Evolutionary conservation across 2,113 vertebrate species (phyloP), one percentile per base, ranked within the genome.

Genomic region (Indri indri): DNA sequence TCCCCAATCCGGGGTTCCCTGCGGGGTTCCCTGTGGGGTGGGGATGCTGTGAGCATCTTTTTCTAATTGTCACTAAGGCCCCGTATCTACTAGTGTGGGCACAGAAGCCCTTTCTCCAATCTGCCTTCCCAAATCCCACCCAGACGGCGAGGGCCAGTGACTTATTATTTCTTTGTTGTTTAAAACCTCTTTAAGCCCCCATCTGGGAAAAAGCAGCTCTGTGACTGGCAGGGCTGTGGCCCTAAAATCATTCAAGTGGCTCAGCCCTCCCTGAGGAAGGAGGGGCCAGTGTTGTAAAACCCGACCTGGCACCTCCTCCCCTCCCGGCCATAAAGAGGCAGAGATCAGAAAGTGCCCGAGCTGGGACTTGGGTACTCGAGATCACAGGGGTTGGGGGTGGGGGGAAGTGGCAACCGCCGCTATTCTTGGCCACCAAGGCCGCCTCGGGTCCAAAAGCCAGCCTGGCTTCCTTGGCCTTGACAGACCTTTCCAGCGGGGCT

Each of bases 61-160:
- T 40, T 50, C 14, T 3, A 59, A 50, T 14, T 27, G 23, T 65
- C 18, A 6, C 25, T 47, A 47, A 52, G 45, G 25, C 1, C 1
- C 73, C 3, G 22, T 6, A 57, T 34, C 79, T 16, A 12, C 16
- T n/a, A 25, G 12, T 0, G 10, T n/a, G 2, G 23, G 30, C 63
- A 71, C 45, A 6, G 45, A 80, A 42, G 13, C 9, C 30, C 40
- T 54, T 6, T n/a, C 71, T 34, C 45, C 54, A 74, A 4, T 71
- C 50, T 17, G 50, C 11, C 50, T 2, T 68, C 52, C 54, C 81
- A 22, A 37, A 82, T 93, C 59, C 63, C 77, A 50, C 52, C 40
- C 32, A 3, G n/a, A 32, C 0, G 0, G 37, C 1, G 0, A 45
- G 16, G 37, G 17, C 34, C 68, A 40, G 40, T 8, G 47, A 25